These are phyloP conservation scores for Cololabis saira DNA, from an alignment of 2,113 vertebrate genomes.

Conservation along the genomic window DNA sequence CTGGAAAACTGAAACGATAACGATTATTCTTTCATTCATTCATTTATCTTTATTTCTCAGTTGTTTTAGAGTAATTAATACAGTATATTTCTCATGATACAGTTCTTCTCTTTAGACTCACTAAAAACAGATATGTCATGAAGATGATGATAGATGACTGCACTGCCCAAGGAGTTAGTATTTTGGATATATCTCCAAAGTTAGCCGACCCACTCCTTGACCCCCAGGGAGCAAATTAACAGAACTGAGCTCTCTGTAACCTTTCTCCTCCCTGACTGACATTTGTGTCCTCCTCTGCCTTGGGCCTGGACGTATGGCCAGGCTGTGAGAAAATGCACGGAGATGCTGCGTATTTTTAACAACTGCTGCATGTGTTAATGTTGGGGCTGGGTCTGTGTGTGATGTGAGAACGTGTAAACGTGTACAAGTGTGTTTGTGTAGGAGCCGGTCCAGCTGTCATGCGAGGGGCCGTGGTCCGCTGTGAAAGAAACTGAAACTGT, in stretches of 20 bases:
- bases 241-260: slow-evolving; percentile 73
- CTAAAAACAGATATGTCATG: neutral
- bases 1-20: too few relatives aligned
- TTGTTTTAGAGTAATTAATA: neutral
- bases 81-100: slow-evolving; percentile 7
- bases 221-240: slow-evolving; percentile 81
- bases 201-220: slow-evolving; percentile 46
- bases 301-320: slow-evolving; percentile 65
- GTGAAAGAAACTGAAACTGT: slow-evolving; percentile 49
- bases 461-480: slow-evolving; percentile 26
- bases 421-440: slow-evolving; percentile 17
- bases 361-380: slow-evolving; percentile 49
- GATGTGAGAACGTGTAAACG: slow-evolving; percentile 39
- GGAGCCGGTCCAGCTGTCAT: slow-evolving; percentile 53
- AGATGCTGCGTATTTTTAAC: slow-evolving; percentile 73
- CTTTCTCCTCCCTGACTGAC: slow-evolving; percentile 77
- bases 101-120: neutral
- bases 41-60: too few relatives aligned
- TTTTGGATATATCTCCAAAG: slow-evolving; percentile 61
- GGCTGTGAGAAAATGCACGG: slow-evolving; percentile 57
- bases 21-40: too few relatives aligned
- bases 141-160: slow-evolving; percentile 24
- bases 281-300: slow-evolving; percentile 79
- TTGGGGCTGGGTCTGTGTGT: slow-evolving; percentile 27
- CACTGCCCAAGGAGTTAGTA: slow-evolving; percentile 44